Evolutionary conservation across 2,113 vertebrate genomes (phyloP).

Genomic region (Typhlomys cinereus): DNA sequence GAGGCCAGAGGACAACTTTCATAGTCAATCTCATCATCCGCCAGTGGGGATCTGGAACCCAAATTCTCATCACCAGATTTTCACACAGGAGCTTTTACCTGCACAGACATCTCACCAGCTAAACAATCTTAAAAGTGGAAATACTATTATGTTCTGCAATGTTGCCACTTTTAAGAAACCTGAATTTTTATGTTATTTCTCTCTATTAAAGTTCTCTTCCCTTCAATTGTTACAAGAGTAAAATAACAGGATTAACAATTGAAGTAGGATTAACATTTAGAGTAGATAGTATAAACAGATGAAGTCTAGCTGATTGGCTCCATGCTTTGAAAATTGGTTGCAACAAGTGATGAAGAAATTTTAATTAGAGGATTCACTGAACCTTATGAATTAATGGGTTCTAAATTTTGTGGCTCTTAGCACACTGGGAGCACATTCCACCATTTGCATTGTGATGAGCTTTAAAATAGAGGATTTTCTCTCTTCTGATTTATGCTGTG

Average conservation of each 20-base stretch:
- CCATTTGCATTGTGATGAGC: not conserved
- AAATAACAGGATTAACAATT: slow-evolving; percentile 44
- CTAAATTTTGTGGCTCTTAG: slow-evolving; percentile 9
- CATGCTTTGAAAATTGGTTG: slow-evolving; percentile 42
- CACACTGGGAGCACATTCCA: not conserved
- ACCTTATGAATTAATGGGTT: not conserved
- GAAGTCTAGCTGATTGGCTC: slow-evolving; percentile 16
- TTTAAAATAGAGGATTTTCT: not conserved
- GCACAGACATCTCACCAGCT: too few relatives aligned
- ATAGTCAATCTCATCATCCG: too few relatives aligned
- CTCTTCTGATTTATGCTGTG: not conserved
- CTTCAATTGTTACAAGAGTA: not conserved
- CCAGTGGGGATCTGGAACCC: too few relatives aligned
- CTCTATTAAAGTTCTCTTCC: not conserved
- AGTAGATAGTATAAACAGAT: not conserved
- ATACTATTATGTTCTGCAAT: not conserved
- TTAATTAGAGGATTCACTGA: slow-evolving; percentile 42
- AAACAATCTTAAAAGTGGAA: not conserved
- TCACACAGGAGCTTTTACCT: too few relatives aligned
- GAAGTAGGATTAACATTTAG: slow-evolving; percentile 50
- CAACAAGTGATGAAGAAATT: slow-evolving; percentile 43
- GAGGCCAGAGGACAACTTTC: too few relatives aligned
- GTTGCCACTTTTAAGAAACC: not conserved
- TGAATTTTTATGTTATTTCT: not conserved
- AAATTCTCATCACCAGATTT: too few relatives aligned